Evolutionary conservation across 2,888 invertebrate species (phyloP).

Genomic region (Siphlonurus alternatus): DNA sequence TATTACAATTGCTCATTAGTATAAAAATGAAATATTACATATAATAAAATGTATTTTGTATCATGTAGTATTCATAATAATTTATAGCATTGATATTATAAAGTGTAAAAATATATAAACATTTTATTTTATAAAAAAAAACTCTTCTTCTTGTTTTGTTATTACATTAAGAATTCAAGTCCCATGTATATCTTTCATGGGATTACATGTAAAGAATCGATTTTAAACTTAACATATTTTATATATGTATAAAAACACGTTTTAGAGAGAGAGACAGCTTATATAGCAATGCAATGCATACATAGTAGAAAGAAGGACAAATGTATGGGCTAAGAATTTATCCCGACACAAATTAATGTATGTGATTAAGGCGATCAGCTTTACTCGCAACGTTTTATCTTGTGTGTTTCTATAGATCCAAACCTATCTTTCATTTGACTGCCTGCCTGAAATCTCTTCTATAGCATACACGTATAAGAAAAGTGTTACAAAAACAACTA

Average conservation of each 20-base stretch:
- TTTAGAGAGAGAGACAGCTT: too few species aligned
- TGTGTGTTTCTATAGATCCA: neutral
- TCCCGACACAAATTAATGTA: slow-evolving; percentile 2
- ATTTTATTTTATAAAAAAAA: too few species aligned
- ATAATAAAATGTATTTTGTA: too few species aligned
- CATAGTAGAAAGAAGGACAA: neutral
- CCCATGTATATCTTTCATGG: neutral
- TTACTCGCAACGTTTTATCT: neutral
- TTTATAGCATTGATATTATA: too few species aligned
- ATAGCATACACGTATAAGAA: too few species aligned
- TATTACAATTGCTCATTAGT: too few species aligned
- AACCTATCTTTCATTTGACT: neutral
- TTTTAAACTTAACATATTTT: neutral
- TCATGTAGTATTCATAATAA: too few species aligned
- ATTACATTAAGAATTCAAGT: neutral
- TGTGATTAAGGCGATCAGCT: slow-evolving; percentile 2
- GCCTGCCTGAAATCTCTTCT: too few species aligned
- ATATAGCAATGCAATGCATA: neutral
- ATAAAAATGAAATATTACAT: too few species aligned
- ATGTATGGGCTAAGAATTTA: slow-evolving; percentile 2
- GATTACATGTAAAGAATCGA: slow-evolving; percentile 3
- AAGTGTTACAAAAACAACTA: too few species aligned
- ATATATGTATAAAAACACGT: neutral
- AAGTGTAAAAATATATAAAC: too few species aligned
- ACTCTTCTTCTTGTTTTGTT: too few species aligned